Evolutionary conservation across 2,113 vertebrate species (phyloP).

Genomic region (Tachycineta bicolor): DNA sequence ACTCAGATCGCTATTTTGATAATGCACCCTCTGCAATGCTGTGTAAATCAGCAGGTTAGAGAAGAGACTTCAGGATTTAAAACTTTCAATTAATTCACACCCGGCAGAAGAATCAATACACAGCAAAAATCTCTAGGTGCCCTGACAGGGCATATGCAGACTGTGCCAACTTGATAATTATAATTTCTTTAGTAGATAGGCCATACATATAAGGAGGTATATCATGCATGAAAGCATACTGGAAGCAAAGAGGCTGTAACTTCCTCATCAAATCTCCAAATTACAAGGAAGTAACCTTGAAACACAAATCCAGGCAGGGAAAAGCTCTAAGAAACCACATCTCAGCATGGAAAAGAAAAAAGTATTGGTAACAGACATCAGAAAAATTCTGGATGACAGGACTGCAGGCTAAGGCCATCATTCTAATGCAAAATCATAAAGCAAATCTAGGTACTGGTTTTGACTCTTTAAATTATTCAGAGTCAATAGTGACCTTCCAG

Average conservation of each 20-base stretch:
- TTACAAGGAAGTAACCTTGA: background rate
- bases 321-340: background rate
- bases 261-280: background rate
- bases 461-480: background rate
- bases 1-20: background rate
- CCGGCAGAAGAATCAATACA: background rate
- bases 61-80: background rate
- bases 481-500: constrained; percentile 8
- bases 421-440: background rate
- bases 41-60: background rate
- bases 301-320: background rate
- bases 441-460: background rate
- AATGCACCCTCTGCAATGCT: background rate
- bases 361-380: background rate
- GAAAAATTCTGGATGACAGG: background rate
- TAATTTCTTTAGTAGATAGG: background rate
- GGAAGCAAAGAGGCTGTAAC: background rate
- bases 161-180: background rate
- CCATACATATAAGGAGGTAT: background rate
- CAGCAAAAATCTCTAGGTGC: background rate
- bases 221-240: background rate
- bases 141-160: background rate
- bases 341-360: background rate
- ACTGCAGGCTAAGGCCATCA: background rate
- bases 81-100: background rate